phyloP scores from a whole-genome alignment of 2,888 invertebrate species.

The Netelia melanura region DNA sequence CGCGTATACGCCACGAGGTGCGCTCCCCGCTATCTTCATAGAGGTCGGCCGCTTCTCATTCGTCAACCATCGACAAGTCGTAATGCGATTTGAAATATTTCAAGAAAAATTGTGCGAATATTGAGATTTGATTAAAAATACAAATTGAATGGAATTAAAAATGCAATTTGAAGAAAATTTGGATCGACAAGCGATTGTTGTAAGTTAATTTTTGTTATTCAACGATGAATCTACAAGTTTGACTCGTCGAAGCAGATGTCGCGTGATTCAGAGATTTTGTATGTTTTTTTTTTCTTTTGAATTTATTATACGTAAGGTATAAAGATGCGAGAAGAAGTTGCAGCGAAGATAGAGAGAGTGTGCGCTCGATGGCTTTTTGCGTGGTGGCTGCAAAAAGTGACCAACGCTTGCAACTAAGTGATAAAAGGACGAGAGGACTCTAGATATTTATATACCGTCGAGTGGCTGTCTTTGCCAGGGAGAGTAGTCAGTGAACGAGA shows the following conservation, averaged over 20 bases:
- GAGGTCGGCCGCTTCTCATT: slow-evolving; percentile 27
- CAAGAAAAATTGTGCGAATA: no score
- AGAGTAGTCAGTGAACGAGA: slow-evolving; percentile 13
- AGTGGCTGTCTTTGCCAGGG: slow-evolving; percentile 10
- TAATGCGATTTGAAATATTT: no score
- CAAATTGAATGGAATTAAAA: background rate
- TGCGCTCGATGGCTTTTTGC: slow-evolving; percentile 27
- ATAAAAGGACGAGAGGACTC: slow-evolving; percentile 49
- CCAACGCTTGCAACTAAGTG: slow-evolving; percentile 22
- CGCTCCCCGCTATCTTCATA: slow-evolving; percentile 50
- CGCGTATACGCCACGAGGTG: background rate
- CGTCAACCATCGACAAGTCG: background rate
- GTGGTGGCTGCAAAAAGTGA: slow-evolving; percentile 25
- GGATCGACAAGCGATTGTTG: no score
- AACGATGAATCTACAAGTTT: background rate
- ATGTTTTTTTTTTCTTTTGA: no score
- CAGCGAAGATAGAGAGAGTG: background rate
- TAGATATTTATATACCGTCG: slow-evolving; percentile 2
- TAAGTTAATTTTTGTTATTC: no score
- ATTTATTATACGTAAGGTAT: no score
- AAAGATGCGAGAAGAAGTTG: no score
- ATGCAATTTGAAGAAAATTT: no score
- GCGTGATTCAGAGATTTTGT: background rate
- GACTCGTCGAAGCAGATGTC: background rate
- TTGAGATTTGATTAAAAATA: background rate